Evolutionary conservation across 2,797 vertebrate genomes (phyloP).

Genomic region (Ispidina picta): DNA sequence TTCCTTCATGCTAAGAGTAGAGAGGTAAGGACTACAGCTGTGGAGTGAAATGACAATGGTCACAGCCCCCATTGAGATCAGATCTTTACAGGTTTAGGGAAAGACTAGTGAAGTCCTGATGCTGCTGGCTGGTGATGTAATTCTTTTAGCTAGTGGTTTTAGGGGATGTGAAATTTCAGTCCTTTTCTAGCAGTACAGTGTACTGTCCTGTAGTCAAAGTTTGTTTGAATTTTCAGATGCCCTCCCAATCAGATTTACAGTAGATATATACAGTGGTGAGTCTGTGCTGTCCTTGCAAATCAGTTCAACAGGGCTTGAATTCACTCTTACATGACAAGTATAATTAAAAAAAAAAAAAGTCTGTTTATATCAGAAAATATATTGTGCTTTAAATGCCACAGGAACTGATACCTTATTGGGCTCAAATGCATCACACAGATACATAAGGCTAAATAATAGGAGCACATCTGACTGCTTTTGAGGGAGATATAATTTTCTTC

Average conservation of each 20-base stretch:
- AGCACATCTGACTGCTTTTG: background rate
- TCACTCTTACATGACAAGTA: background rate
- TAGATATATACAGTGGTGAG: background rate
- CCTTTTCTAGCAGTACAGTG: background rate
- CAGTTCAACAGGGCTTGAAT: background rate
- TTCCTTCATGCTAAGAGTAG: background rate
- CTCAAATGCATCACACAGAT: background rate
- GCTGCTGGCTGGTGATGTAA: background rate
- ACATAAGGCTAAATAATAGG: background rate
- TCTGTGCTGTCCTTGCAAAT: background rate
- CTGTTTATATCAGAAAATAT: background rate
- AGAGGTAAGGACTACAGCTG: background rate
- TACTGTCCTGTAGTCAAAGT: background rate
- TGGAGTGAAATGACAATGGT: background rate
- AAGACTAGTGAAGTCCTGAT: background rate
- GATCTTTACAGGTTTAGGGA: background rate
- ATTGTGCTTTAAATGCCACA: background rate
- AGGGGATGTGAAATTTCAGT: background rate
- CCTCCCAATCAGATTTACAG: background rate
- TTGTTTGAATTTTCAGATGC: background rate
- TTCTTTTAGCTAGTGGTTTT: background rate
- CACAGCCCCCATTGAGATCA: background rate
- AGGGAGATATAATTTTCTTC: background rate
- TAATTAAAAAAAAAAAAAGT: background rate
- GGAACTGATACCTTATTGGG: background rate